Conservation (phyloP, 2,797 vertebrate genomes). For the Enteromius mattozi region DNA sequence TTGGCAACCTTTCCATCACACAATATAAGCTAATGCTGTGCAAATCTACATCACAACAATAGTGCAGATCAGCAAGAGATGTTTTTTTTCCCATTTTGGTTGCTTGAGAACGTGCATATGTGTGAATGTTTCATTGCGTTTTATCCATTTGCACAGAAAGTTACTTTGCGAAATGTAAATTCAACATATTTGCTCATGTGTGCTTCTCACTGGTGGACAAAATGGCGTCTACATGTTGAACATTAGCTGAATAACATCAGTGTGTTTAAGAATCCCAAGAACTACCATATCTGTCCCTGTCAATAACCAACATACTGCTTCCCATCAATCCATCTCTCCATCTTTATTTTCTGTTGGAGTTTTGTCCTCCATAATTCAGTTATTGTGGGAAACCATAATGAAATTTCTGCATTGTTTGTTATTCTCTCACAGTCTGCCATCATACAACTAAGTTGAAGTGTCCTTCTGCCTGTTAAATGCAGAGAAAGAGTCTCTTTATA, state of each 20-base stretch:
- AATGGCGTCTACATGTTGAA: slow-evolving; percentile 30
- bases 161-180: background rate
- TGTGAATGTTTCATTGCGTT: background rate
- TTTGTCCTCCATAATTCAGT: slow-evolving; percentile 72
- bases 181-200: background rate
- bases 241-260: slow-evolving; percentile 42
- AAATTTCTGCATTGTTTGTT: slow-evolving; percentile 79
- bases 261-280: slow-evolving; percentile 55
- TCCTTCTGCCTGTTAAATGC: slow-evolving; percentile 61
- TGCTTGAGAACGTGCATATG: slow-evolving; percentile 8
- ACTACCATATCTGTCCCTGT: slow-evolving; percentile 68
- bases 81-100: background rate
- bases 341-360: slow-evolving; percentile 74
- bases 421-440: slow-evolving; percentile 73
- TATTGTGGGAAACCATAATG: slow-evolving; percentile 74
- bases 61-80: background rate
- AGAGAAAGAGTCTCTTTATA: slow-evolving; percentile 70
- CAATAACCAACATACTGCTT: slow-evolving; percentile 74
- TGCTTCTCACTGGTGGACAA: slow-evolving; percentile 8
- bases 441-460: slow-evolving; percentile 69
- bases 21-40: slow-evolving; percentile 24
- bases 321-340: slow-evolving; percentile 80
- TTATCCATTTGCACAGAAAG: background rate
- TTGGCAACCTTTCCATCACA: slow-evolving; percentile 55
- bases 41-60: slow-evolving; percentile 8